A percentile compares a stretch with the other conserved stretches of the same genome.
These are phyloP conservation scores for Phoeniculus purpureus DNA, from an alignment of 2,797 vertebrate genomes.

Conservation along the genomic window DNA sequence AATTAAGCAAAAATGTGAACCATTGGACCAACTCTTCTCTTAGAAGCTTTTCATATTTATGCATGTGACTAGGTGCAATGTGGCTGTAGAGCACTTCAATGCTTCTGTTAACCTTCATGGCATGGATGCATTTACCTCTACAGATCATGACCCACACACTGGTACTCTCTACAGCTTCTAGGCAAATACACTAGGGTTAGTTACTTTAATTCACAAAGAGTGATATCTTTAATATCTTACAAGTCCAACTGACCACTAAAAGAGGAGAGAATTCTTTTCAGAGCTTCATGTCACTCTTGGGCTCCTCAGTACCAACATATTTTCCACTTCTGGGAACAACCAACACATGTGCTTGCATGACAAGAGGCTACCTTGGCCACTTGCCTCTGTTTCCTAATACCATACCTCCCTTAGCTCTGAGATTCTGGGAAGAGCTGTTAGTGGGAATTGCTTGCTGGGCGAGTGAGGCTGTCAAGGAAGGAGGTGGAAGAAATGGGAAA, in stretches of 20 bases:
- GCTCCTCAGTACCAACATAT: neutral
- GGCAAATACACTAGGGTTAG: neutral
- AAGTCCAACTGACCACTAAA: neutral
- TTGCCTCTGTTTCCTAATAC: neutral
- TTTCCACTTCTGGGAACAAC: neutral
- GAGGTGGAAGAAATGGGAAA: neutral
- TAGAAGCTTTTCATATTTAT: neutral
- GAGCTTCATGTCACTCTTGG: neutral
- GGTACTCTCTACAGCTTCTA: neutral
- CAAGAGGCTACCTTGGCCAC: neutral
- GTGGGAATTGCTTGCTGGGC: neutral
- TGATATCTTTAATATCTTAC: neutral
- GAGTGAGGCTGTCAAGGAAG: neutral
- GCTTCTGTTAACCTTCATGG: neutral
- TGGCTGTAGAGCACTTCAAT: neutral
- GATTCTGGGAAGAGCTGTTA: conserved; percentile 24
- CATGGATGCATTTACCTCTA: neutral
- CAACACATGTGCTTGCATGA: accelerated
- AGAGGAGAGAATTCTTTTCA: neutral
- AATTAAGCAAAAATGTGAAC: neutral
- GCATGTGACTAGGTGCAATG: neutral
- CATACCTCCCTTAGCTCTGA: neutral
- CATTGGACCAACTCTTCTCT: neutral
- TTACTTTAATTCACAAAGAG: neutral
- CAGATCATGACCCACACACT: neutral